Base-by-base conservation (phyloP, 1,140 invertebrate genomes). In the Eciton burchellii region DNA sequence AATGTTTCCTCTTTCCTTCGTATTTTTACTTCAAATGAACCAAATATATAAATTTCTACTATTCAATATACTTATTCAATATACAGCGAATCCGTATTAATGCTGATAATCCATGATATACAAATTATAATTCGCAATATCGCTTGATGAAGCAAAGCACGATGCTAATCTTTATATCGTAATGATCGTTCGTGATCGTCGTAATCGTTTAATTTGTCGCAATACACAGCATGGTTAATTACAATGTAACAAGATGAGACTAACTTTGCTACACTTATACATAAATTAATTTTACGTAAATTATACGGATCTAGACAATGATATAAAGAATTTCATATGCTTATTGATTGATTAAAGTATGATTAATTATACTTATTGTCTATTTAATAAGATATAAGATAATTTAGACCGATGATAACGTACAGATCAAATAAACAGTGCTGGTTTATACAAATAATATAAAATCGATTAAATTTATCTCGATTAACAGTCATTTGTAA, bases 391-490 rank as follows among this genome's bases (percentile, higher is more conserved):
- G n/a, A 49, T 54, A 68, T 66, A 79, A 57, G 35, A n/a, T n/a
- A n/a, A n/a, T 35, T 79, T 79, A 79, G 63, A 21, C 63, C 21
- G 21, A 45, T 3, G 26, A 14, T 77, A 77, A 79, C 66, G 16
- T 68, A 68, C 21, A 45, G 43, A 54, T 11, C 54, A 21, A 70
- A 54, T 19, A 1, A 77, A 26, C 5, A 9, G 9, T 19, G 1
- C 56, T 79, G 43, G 6, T 56, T 35, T 3, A 56, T 21, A 49
- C 12, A 3, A 68, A 49, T 66, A 8, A 65, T 66, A 29, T 70
- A 70, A n/a, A 72, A 54, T 54, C 54, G 41, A 56, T 8, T 70
- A 1, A 2, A 70, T 35, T 54, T 70, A 70, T 21, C 47, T 35
- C 26, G 9, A 16, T 21, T 41, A 12, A 43, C 29, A 65, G 49